Conservation (phyloP, 2,888 invertebrate species). For the Odontocerum albicorne region DNA sequence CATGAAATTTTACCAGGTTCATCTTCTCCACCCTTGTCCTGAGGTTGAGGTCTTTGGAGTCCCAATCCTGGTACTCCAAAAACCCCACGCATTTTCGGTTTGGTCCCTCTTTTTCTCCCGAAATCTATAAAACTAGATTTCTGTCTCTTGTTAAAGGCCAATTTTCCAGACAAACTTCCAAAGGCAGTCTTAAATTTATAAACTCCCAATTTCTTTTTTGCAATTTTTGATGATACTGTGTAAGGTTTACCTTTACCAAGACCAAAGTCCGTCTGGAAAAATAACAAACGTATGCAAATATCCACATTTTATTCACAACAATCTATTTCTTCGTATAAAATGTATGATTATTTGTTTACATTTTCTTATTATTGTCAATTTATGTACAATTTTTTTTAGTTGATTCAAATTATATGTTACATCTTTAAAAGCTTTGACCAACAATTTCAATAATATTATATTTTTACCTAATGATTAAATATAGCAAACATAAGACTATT, state of each 20-base stretch:
- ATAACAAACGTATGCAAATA: background rate
- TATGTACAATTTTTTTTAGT: too few species aligned
- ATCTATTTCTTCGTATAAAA: too few species aligned
- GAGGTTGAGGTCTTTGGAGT: slow-evolving; percentile 66
- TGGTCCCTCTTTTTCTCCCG: slow-evolving; percentile 81
- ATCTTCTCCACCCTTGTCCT: slow-evolving; percentile 55
- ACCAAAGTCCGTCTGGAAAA: slow-evolving; percentile 59
- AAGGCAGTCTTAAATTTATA: slow-evolving; percentile 67
- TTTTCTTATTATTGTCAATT: too few species aligned
- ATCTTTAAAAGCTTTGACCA: too few species aligned
- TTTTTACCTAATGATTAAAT: too few species aligned
- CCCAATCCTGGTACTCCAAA: slow-evolving; percentile 81
- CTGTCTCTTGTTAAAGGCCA: slow-evolving; percentile 73
- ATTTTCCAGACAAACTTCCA: slow-evolving; percentile 59
- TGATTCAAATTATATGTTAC: too few species aligned
- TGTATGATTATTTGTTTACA: too few species aligned
- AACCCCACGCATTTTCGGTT: slow-evolving; percentile 84
- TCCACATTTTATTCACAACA: background rate
- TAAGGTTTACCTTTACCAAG: slow-evolving; percentile 81
- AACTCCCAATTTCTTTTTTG: slow-evolving; percentile 74
- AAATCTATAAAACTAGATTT: slow-evolving; percentile 67
- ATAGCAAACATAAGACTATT: too few species aligned
- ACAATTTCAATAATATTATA: too few species aligned
- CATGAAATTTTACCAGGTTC: slow-evolving; percentile 52
- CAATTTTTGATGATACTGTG: slow-evolving; percentile 72